Evolutionary conservation across 2,888 invertebrate species (phyloP), one percentile per base, ranked within the genome.

Genomic region (Watsonalla binaria): DNA sequence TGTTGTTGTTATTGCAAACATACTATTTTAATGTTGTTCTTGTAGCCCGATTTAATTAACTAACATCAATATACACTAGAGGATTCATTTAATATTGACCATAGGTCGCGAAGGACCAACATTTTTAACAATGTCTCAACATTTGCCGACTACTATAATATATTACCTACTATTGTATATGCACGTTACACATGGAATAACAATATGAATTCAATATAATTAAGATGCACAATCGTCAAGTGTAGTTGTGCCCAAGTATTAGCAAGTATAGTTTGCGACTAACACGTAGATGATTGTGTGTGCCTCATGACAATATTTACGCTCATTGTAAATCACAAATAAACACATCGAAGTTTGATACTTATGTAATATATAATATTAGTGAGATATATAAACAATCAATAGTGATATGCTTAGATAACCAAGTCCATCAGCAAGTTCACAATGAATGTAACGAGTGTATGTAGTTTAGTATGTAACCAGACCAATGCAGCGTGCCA

Each of bases 401-500:
- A 63, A 70, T 73, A 78, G 68, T 74, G 63, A 72, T 71, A 71
- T 58, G 69, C 64, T 8, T 69, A 74, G 67, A 66, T 72, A 65
- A 68, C 63, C 65, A 65, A 70, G 71, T 72, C 70, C 74, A 76
- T 68, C 68, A 66, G 63, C 65, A 71, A 62, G 63, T 63, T 70
- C 64, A 66, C 59, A 63, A 60, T 61, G 61, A 65, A 58, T 60
- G 63, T 77, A 77, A 76, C 66, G 69, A 74, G 67, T 60, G 62
- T 69, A 74, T 54, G 66, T 76, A 76, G 74, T 61, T 68, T 80
- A 81, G 80, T 77, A 66, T 72, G 70, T 77, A 78, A 80, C 72
- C 84, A 82, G 89, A 90, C 87, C 88, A 89, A 89, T 82, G 78
- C 70, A 71, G 82, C 84, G 85, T 80, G 89, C 90, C 78, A 85